Evolutionary conservation across 2,797 vertebrate species (phyloP).

Genomic region (Parambassis ranga): DNA sequence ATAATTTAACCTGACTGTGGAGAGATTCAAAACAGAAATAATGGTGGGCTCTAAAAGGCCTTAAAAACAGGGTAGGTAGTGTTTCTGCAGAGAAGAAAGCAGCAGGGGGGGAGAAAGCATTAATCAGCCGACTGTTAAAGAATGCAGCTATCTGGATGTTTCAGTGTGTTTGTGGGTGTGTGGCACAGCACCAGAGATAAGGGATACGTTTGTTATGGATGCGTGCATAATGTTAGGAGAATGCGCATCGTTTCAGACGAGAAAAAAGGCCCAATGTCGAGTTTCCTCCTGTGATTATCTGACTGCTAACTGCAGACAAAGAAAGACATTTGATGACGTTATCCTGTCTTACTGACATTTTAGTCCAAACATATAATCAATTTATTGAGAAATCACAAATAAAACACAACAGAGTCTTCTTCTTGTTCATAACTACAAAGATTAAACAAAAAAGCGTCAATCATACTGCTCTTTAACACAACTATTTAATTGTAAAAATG

Average conservation of each 20-base stretch:
- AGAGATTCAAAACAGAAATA: conserved; percentile 20
- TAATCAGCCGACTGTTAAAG: conserved; percentile 1
- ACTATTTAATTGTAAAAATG: too few relatives aligned
- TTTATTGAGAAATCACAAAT: too few relatives aligned
- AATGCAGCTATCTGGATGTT: neutral
- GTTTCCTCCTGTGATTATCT: too few relatives aligned
- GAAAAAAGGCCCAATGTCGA: too few relatives aligned
- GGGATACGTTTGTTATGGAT: neutral
- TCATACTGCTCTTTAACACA: too few relatives aligned
- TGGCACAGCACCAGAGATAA: neutral
- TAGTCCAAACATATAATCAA: too few relatives aligned
- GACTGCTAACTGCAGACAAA: too few relatives aligned
- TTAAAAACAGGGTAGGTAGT: conserved; percentile 6
- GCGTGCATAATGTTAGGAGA: neutral
- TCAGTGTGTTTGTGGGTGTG: neutral
- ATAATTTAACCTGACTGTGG: conserved; percentile 40
- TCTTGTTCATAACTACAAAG: too few relatives aligned
- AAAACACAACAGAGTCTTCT: too few relatives aligned
- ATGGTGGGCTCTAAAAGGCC: neutral
- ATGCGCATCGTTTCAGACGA: neutral
- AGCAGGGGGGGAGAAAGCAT: neutral
- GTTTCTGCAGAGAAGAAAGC: neutral
- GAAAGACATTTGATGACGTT: too few relatives aligned
- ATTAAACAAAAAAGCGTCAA: too few relatives aligned
- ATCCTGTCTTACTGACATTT: too few relatives aligned